Percentiles rank a stretch among this genome's conserved stretches.
Evolutionary conservation across 2,888 invertebrate species (phyloP).

Genomic region (Chesias legatella): DNA sequence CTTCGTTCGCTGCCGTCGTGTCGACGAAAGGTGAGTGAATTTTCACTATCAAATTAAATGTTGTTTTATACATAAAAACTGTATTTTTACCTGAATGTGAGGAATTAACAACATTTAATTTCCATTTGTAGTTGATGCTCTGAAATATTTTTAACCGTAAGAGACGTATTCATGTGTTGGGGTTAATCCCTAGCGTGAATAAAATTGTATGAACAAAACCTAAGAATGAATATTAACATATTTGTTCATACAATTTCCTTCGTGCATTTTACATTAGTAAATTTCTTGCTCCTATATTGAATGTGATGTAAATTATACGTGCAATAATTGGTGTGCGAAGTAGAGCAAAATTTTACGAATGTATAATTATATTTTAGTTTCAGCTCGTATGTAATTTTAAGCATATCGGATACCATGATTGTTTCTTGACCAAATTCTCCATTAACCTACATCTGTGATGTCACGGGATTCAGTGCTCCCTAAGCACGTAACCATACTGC

Average conservation of each 20-base stretch:
- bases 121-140: constrained; percentile 18
- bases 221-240: background rate
- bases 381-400: constrained; percentile 11
- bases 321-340: background rate
- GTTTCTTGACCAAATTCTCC: background rate
- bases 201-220: constrained; percentile 14
- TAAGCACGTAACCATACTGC: no score
- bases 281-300: constrained; percentile 1
- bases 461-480: constrained; percentile 9
- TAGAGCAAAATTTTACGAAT: constrained; percentile 7
- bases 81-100: background rate
- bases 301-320: background rate
- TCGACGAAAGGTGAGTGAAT: constrained; percentile 22
- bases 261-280: constrained; percentile 8
- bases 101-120: constrained; percentile 22
- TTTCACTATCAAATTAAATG: constrained; percentile 22
- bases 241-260: constrained; percentile 7
- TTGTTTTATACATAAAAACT: constrained; percentile 6
- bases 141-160: constrained; percentile 9
- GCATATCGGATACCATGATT: constrained; percentile 4
- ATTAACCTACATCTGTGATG: constrained; percentile 1
- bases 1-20: constrained; percentile 5
- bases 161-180: constrained; percentile 44
- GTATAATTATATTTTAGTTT: constrained; percentile 9
- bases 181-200: constrained; percentile 11